Evolutionary conservation across 2,888 invertebrate species (phyloP).

Genomic region (Smittia sp.): DNA sequence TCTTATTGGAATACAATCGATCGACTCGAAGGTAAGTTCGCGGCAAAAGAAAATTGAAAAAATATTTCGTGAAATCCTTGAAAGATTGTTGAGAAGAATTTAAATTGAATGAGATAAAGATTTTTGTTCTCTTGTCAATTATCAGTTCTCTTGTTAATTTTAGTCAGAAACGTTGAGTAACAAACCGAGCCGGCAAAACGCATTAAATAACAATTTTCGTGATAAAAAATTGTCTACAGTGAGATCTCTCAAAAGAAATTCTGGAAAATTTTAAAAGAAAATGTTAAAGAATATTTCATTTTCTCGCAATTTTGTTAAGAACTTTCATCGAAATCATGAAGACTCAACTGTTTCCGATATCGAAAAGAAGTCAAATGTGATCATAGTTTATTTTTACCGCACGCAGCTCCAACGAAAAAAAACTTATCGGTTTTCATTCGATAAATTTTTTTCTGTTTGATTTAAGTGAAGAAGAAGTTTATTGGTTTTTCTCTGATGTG

Average conservation of each 20-base stretch:
- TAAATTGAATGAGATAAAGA: not conserved
- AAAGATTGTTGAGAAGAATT: not conserved
- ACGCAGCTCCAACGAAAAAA: not conserved
- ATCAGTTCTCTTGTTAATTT: slow-evolving; percentile 14
- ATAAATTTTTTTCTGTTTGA: slow-evolving; percentile 12
- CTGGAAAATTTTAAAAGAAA: not conserved
- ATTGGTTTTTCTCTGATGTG: slow-evolving; percentile 24
- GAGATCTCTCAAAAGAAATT: slow-evolving; percentile 5
- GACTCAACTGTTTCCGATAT: slow-evolving; percentile 1
- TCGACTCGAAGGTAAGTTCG: slow-evolving; percentile 30
- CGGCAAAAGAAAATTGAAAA: no score
- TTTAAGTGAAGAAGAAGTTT: slow-evolving; percentile 19
- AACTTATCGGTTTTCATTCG: slow-evolving; percentile 13
- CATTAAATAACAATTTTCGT: not conserved
- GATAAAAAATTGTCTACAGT: slow-evolving; percentile 6
- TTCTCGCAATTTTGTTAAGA: not conserved
- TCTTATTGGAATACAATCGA: slow-evolving; percentile 30
- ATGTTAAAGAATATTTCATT: not conserved
- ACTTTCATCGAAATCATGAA: not conserved
- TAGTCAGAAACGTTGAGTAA: not conserved
- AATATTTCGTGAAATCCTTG: not conserved
- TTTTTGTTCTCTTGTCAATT: not conserved
- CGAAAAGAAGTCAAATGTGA: slow-evolving; percentile 23
- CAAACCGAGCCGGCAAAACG: not conserved
- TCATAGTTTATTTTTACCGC: slow-evolving; percentile 39